Conservation (phyloP, 2,113 vertebrate species). For the Apistogramma diplotaenia region DNA sequence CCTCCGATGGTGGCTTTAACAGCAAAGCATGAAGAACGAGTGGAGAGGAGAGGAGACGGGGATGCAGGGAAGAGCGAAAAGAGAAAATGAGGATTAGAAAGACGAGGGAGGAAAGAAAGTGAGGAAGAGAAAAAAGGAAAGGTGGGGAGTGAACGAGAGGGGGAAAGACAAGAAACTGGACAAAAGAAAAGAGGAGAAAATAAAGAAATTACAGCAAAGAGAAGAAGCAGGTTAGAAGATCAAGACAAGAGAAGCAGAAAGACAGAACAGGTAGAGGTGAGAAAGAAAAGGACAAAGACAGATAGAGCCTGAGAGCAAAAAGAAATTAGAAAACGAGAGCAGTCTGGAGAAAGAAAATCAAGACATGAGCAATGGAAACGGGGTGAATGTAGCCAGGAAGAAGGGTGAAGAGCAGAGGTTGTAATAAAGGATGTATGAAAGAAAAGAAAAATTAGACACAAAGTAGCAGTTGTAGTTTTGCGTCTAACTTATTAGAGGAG, state of each 20-base stretch:
- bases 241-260: not conserved
- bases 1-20: constrained; percentile 58
- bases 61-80: not conserved
- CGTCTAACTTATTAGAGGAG: not conserved
- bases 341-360: not conserved
- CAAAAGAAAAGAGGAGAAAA: not conserved
- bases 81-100: not conserved
- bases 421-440: not conserved
- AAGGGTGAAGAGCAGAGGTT: not conserved
- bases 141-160: not conserved
- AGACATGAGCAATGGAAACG: not conserved
- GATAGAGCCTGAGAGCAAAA: not conserved
- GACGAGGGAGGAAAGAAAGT: not conserved
- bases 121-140: not conserved
- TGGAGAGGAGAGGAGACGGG: not conserved
- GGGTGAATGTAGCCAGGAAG: not conserved
- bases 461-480: not conserved
- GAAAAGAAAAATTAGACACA: not conserved
- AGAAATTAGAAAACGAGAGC: not conserved
- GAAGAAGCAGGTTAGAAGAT: not conserved
- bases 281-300: not conserved
- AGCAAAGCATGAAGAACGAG: constrained; percentile 54
- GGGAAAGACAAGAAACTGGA: not conserved
- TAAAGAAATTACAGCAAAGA: not conserved
- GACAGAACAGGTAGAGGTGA: not conserved